Percentiles rank a stretch among this genome's conserved stretches.
phyloP scores from a whole-genome alignment of 2,888 invertebrate genomes.

The Xylocampa areola region DNA sequence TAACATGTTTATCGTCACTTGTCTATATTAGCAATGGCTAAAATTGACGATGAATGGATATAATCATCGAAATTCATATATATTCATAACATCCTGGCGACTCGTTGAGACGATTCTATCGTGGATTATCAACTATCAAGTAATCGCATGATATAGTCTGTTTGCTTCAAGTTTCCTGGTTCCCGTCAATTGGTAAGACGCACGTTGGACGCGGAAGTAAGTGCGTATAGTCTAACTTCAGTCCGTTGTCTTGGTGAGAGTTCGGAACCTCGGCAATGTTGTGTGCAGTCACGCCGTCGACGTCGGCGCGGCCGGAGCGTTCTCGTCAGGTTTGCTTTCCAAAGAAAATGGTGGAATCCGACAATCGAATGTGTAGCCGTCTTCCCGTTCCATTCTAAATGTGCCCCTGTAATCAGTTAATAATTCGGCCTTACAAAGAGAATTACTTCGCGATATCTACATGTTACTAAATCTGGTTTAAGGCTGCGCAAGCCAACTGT shows the following conservation, averaged over 20 bases:
- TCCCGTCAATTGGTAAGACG: constrained; percentile 5
- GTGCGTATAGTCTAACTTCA: neutral
- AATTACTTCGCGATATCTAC: too few species aligned
- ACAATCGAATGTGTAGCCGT: constrained; percentile 99
- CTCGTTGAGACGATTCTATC: constrained; percentile 13
- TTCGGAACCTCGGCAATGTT: neutral
- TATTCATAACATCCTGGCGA: constrained; percentile 62
- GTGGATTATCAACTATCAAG: constrained; percentile 11
- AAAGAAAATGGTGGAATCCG: constrained; percentile 99
- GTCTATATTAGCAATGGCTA: constrained; percentile 45
- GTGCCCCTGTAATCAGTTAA: constrained; percentile 94
- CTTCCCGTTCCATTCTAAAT: constrained; percentile 98
- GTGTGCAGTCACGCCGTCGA: constrained; percentile 54
- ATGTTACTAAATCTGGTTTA: too few species aligned
- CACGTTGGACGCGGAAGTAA: neutral
- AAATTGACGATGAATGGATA: constrained; percentile 62
- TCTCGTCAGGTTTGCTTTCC: constrained; percentile 96
- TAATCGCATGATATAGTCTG: constrained; percentile 19
- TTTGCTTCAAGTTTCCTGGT: constrained; percentile 23
- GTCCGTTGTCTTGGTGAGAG: neutral
- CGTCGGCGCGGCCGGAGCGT: constrained; percentile 77
- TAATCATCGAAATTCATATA: constrained; percentile 36
- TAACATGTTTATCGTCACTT: constrained; percentile 48
- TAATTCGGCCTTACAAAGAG: too few species aligned
- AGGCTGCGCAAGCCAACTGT: too few species aligned